Evolutionary conservation across 2,888 invertebrate species (phyloP).

Genomic region (Plusia festucae): DNA sequence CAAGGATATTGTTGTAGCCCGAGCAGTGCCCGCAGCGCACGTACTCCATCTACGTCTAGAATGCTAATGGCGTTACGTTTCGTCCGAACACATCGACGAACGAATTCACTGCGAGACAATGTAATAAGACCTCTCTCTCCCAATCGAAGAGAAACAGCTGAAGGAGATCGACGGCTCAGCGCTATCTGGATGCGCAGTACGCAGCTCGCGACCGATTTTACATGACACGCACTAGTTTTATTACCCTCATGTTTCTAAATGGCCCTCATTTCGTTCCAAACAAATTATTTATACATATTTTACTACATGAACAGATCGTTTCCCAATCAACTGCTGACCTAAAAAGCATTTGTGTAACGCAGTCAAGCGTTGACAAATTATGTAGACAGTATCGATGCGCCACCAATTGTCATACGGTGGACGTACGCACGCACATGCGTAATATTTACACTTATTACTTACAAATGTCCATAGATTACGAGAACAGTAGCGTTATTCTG

Average conservation of each 20-base stretch:
- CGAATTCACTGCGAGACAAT: slow-evolving; percentile 69
- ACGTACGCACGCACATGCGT: slow-evolving; percentile 46
- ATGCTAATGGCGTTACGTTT: slow-evolving; percentile 83
- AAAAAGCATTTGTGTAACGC: slow-evolving; percentile 86
- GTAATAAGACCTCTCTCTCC: slow-evolving; percentile 68
- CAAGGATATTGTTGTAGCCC: slow-evolving; percentile 70
- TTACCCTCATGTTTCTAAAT: slow-evolving; percentile 89
- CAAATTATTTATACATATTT: slow-evolving; percentile 87
- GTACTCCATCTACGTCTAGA: slow-evolving; percentile 81
- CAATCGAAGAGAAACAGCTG: slow-evolving; percentile 52
- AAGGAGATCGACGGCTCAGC: slow-evolving; percentile 67
- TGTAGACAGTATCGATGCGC: slow-evolving; percentile 77
- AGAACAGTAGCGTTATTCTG: slow-evolving; percentile 5
- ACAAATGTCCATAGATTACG: slow-evolving; percentile 17
- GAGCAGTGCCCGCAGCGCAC: slow-evolving; percentile 78
- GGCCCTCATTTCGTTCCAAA: slow-evolving; percentile 87
- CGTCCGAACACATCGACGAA: slow-evolving; percentile 75
- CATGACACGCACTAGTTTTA: slow-evolving; percentile 88
- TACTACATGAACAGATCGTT: slow-evolving; percentile 87
- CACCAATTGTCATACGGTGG: slow-evolving; percentile 68
- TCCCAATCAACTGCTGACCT: slow-evolving; percentile 87
- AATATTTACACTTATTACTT: slow-evolving; percentile 15
- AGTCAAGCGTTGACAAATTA: slow-evolving; percentile 85
- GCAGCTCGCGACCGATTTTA: slow-evolving; percentile 84
- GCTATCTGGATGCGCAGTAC: slow-evolving; percentile 69